Base-by-base conservation (phyloP, 2,797 vertebrate genomes). In the Syncerus caffer region DNA sequence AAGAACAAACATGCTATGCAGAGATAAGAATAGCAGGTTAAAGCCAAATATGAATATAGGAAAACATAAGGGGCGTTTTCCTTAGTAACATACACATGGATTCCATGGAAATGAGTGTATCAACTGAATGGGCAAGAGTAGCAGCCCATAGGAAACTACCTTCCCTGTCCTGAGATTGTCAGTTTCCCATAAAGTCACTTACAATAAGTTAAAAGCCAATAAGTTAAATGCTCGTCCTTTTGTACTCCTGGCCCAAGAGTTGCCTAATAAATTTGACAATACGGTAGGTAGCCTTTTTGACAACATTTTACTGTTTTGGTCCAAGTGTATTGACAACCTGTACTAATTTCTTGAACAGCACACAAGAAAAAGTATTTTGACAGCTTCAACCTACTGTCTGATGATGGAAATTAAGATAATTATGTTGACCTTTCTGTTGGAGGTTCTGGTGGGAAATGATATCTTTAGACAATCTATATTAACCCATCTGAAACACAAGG, bases 331-430 rank as follows among this genome's bases (percentile, higher is more conserved):
- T 64, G 76, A 84, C n/a, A 95, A 38, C 13, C 21, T 53, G 11
- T 84, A 89, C 79, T 93, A 90, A 94, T 94, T 94, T 95, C 17
- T 84, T 17, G 47, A 17, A 17, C 53, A 88, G 17, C 45, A 90
- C 14, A 82, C 19, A 67, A 78, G 34, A 31, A 84, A 95, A 90
- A 23, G 42, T 34, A 92, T 90, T 94, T 96, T 38, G 13, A 93
- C 25, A 82, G 17, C 4, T 90, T 95, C 19, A 57, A 62, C 11
- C 27, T 27, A 53, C 16, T 42, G 34, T 60, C 71, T 92, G 11
- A 92, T 92, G n/a, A 90, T 42, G 45, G 38, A 97, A 97, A 97
- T 78, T 74, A 19, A 93, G 25, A 89, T 93, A 96, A 96, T 60
- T 80, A 55, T 86, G 10, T 45, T 96, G 62, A 83, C 6, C 12